These are phyloP conservation scores for Lateolabrax maculatus DNA, from an alignment of 2,797 vertebrate genomes.

Conservation along the genomic window DNA sequence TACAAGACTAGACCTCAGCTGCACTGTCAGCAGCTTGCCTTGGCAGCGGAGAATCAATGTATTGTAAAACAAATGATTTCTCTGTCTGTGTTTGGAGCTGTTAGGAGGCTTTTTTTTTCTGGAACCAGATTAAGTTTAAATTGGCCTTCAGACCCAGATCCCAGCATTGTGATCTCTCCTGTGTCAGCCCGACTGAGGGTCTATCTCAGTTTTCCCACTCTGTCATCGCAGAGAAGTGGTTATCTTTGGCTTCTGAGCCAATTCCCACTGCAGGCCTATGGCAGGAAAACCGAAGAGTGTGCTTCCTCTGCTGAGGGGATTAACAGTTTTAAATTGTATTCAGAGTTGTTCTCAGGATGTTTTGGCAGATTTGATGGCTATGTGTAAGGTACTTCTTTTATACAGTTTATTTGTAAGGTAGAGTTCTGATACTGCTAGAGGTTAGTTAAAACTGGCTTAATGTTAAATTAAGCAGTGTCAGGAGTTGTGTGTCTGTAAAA, in stretches of 20 bases:
- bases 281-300: background rate
- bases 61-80: conserved; percentile 48
- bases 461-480: background rate
- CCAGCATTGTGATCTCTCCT: conserved; percentile 11
- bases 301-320: conserved; percentile 21
- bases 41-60: conserved; percentile 46
- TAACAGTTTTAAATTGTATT: conserved; percentile 15
- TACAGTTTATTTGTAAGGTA: too few species aligned
- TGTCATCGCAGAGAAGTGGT: conserved; percentile 31
- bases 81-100: conserved; percentile 29
- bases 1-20: conserved; percentile 56
- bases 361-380: conserved; percentile 10
- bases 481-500: background rate
- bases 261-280: conserved; percentile 20
- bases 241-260: conserved; percentile 37
- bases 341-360: background rate
- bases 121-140: conserved; percentile 27
- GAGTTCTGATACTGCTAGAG: background rate
- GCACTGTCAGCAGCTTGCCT: conserved; percentile 71
- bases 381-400: background rate
- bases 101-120: conserved; percentile 4
- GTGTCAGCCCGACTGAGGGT: background rate
- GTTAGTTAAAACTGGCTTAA: background rate
- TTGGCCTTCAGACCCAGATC: conserved; percentile 19
- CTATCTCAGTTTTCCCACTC: conserved; percentile 17